Evolutionary conservation across 1,140 invertebrate genomes (phyloP), one percentile per base, ranked within the genome.

Genomic region (Halictus rubicundus): DNA sequence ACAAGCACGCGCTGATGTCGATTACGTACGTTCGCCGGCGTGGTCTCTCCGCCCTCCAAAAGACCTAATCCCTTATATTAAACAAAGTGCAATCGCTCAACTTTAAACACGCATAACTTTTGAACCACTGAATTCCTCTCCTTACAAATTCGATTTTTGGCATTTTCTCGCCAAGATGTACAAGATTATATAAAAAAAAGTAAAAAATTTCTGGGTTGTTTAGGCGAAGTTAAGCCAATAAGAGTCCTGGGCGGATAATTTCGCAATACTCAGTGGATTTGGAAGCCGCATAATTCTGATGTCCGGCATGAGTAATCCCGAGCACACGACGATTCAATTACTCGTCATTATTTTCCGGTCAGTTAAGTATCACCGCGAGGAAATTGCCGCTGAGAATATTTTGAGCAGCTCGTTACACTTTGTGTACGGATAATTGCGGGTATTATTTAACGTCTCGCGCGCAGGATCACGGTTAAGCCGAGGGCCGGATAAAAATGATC

Each of bases 361-460:
- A 57, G 54, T 57, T n/a, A n/a, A 57, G 54, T 57, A 57, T n/a
- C 54, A 57, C 21, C 54, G 21, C 54, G 54, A 57, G 54, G 54
- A n/a, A 57, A 52, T 21, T 6, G 49, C 16, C 21, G 54, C 54
- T 32, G 54, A 2, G 21, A 21, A 54, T 23, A 32, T 37, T 70
- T 32, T 25, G 46, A 72, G 39, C 23, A 21, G 32, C 54, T 75
- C 60, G 74, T 60, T 77, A 77, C 54, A 49, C 21, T 69, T 77
- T 70, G 42, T 57, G 66, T 46, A 60, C 21, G 1, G 54, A 25
- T 77, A 77, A 77, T 77, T 70, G 57, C 66, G 52, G 0, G 16
- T 72, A 72, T 78, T 64, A 63, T 78, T 72, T 72, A 64, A 72
- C 37, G 69, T 61, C 71, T n/a, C 54, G 39, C 42, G 57, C 78